Conservation (phyloP, 2,888 invertebrate genomes). For the Hydrotaea diabolus region DNA sequence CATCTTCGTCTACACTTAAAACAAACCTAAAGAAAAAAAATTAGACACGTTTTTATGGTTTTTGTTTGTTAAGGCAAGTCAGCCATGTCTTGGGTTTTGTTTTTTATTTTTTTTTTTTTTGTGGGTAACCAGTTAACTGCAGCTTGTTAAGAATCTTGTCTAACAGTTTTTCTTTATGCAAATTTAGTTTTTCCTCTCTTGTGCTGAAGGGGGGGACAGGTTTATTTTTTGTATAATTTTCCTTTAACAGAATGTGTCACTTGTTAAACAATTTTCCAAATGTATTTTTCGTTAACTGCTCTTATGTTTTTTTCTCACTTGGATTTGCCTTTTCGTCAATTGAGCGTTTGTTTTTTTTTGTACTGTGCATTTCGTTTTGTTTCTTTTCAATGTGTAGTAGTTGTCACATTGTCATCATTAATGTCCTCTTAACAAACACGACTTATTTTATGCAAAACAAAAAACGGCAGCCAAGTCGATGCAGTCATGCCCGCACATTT, state of each 20-base stretch:
- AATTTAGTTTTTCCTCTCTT: slow-evolving; percentile 59
- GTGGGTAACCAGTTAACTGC: not conserved
- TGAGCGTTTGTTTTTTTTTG: too few species aligned
- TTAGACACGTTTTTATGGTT: slow-evolving; percentile 62
- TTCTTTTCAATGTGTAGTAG: slow-evolving; percentile 47
- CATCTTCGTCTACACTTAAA: slow-evolving; percentile 20
- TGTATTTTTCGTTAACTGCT: slow-evolving; percentile 42
- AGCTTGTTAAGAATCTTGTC: slow-evolving; percentile 33
- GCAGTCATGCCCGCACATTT: too few species aligned
- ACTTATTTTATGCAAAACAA: slow-evolving; percentile 44
- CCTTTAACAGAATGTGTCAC: slow-evolving; percentile 66
- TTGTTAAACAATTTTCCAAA: slow-evolving; percentile 68
- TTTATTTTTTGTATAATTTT: slow-evolving; percentile 15
- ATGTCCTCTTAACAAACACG: slow-evolving; percentile 63
- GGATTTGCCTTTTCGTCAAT: slow-evolving; percentile 9
- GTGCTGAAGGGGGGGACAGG: too few species aligned
- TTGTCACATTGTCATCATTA: slow-evolving; percentile 66
- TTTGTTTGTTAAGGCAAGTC: not conserved
- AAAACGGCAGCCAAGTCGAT: too few species aligned
- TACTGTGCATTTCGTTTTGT: too few species aligned
- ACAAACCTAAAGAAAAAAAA: slow-evolving; percentile 34
- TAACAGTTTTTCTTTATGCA: slow-evolving; percentile 65
- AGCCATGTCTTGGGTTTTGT: slow-evolving; percentile 55
- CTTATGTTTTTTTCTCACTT: slow-evolving; percentile 22
- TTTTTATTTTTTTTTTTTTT: not conserved